Conservation (phyloP, 1,140 invertebrate genomes). For the Ceratoteleas bidentatus region DNA sequence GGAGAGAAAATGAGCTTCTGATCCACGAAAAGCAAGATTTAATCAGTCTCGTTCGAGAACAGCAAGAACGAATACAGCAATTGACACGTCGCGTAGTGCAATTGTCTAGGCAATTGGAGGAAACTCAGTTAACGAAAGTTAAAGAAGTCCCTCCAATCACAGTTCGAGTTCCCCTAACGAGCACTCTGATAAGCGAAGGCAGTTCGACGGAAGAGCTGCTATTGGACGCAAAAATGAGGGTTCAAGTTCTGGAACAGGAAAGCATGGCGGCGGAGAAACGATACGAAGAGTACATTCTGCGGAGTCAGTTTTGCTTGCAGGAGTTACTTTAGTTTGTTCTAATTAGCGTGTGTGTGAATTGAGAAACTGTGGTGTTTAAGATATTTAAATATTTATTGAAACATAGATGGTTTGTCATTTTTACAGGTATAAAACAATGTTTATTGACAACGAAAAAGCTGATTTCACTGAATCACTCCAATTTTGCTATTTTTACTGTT, state of each 20-base stretch:
- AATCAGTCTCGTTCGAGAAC: conserved; percentile 71
- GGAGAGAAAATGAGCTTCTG: conserved; percentile 60
- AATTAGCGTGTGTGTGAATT: too few relatives aligned
- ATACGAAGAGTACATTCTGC: conserved; percentile 74
- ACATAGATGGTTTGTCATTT: too few relatives aligned
- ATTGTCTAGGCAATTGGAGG: conserved; percentile 74
- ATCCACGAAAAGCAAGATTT: conserved; percentile 74
- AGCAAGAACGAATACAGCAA: conserved; percentile 75
- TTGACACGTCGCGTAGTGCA: conserved; percentile 72
- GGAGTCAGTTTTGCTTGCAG: conserved; percentile 35
- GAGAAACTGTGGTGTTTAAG: too few relatives aligned
- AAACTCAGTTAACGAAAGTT: conserved; percentile 64
- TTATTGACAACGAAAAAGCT: conserved; percentile 2
- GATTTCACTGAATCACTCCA: conserved; percentile 1
- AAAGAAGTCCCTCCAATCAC: conserved; percentile 46
- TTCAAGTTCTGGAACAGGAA: conserved; percentile 76
- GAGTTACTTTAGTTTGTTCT: too few relatives aligned
- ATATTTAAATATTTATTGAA: too few relatives aligned
- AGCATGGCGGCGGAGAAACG: conserved; percentile 76
- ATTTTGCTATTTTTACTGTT: not conserved
- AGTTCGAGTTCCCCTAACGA: conserved; percentile 55
- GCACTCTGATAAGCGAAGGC: conserved; percentile 75
- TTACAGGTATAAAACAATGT: too few relatives aligned
- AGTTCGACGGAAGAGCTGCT: conserved; percentile 80
- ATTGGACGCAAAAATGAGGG: conserved; percentile 76